Percentiles rank a stretch among this genome's conserved stretches.
Evolutionary conservation across 2,888 invertebrate genomes (phyloP).

Genomic region (Aromia moschata): DNA sequence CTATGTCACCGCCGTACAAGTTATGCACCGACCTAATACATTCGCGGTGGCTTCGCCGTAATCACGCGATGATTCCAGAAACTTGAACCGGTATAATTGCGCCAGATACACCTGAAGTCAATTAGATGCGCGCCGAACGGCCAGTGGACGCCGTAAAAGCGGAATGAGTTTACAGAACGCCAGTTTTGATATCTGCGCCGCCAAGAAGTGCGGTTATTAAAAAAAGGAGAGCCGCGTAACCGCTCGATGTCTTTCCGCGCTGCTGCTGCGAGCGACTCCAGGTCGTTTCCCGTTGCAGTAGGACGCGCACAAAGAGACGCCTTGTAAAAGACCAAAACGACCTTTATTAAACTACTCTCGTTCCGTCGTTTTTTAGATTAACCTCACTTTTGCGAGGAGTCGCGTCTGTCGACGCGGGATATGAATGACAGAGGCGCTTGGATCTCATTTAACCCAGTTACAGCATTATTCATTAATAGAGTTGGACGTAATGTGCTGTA

Average conservation of each 20-base stretch:
- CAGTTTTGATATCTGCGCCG: slow-evolving; percentile 45
- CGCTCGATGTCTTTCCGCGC: slow-evolving; percentile 3
- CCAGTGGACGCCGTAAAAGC: slow-evolving; percentile 43
- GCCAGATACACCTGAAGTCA: slow-evolving; percentile 53
- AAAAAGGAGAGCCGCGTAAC: slow-evolving; percentile 26
- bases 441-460: slow-evolving; percentile 5
- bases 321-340: slow-evolving; percentile 26
- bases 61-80: slow-evolving; percentile 51
- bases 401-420: background rate
- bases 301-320: slow-evolving; percentile 24
- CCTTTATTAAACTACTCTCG: slow-evolving; percentile 33
- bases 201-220: slow-evolving; percentile 44
- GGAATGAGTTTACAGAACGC: slow-evolving; percentile 45
- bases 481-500: no score
- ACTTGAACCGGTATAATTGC: slow-evolving; percentile 55
- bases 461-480: slow-evolving; percentile 31
- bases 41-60: slow-evolving; percentile 47
- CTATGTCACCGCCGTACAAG: no score
- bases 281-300: slow-evolving; percentile 6
- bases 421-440: background rate
- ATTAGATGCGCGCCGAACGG: slow-evolving; percentile 45
- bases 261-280: slow-evolving; percentile 6
- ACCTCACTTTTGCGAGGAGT: background rate
- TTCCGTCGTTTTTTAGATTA: slow-evolving; percentile 11
- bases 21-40: slow-evolving; percentile 54